Percentiles rank a stretch among this genome's conserved stretches.
phyloP scores from a whole-genome alignment of 2,113 vertebrate genomes.

The Barnardius zonarius region DNA sequence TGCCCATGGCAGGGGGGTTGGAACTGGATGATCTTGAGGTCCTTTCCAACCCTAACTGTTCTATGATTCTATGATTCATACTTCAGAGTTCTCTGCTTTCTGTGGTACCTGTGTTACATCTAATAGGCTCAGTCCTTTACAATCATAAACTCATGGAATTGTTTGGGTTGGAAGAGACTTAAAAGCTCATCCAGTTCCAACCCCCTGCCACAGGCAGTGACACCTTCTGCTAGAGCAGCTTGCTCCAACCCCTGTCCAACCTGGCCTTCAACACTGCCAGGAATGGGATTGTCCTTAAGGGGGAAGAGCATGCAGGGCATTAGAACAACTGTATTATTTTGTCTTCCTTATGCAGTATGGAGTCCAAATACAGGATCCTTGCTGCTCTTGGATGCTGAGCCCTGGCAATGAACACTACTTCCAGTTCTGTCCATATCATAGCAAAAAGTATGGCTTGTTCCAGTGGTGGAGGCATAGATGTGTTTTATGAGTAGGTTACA shows the following conservation, averaged over 20 bases:
- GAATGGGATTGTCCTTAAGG: background rate
- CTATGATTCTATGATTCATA: no score
- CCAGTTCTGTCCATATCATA: background rate
- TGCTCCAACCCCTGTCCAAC: no score
- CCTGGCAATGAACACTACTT: background rate
- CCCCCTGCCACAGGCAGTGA: no score
- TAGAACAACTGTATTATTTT: background rate
- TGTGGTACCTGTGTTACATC: background rate
- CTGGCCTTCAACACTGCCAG: no score
- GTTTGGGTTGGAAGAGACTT: no score
- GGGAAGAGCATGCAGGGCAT: background rate
- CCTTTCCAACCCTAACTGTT: no score
- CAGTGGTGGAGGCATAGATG: background rate
- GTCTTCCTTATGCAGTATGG: background rate
- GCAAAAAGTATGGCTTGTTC: background rate
- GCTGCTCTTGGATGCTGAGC: background rate
- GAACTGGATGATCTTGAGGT: no score
- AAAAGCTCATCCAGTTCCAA: no score
- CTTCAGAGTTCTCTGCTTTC: background rate
- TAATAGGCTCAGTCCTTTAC: background rate
- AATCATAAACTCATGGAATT: no score
- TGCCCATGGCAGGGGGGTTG: no score
- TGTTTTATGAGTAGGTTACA: constrained; percentile 43
- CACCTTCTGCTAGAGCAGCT: no score
- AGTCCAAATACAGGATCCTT: background rate